A percentile compares a stretch with the other conserved stretches of the same genome.
These are phyloP conservation scores for Astreopora myriophthalma DNA, from an alignment of 64 coral and sea anemone genomes.

Conservation along the genomic window DNA sequence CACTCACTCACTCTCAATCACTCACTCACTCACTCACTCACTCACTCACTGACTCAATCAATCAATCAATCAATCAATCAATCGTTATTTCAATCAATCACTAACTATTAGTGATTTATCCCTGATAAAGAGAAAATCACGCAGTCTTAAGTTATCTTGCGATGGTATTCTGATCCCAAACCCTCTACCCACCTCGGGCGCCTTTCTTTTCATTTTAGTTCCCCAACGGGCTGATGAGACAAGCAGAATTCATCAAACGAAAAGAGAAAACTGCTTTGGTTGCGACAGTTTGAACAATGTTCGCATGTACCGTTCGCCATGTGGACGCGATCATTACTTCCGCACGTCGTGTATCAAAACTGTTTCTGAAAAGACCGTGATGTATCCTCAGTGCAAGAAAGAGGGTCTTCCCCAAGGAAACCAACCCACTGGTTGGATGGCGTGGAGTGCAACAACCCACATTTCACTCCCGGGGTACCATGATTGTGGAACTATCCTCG, in stretches of 20 bases:
- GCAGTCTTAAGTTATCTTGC: too few species aligned
- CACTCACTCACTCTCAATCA: too few species aligned
- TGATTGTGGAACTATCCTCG: not conserved
- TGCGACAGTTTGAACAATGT: not conserved
- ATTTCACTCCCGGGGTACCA: conserved; percentile 1
- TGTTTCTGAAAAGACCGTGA: not conserved
- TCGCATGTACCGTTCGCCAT: not conserved
- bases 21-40: too few species aligned
- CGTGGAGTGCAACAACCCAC: not conserved
- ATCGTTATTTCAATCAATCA: too few species aligned
- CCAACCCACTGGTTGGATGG: not conserved
- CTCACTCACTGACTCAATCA: too few species aligned
- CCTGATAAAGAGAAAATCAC: too few species aligned
- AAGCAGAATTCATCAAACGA: too few species aligned
- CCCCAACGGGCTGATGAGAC: too few species aligned
- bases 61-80: too few species aligned
- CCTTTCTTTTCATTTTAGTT: not conserved
- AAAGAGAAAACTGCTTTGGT: not conserved
- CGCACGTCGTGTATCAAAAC: not conserved
- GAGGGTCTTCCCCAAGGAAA: not conserved
- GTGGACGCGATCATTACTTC: not conserved
- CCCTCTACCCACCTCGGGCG: not conserved
- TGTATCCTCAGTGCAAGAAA: not conserved
- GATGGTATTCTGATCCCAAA: too few species aligned
- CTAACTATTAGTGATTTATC: too few species aligned